Percentiles rank a stretch among this genome's conserved stretches.
phyloP scores from a whole-genome alignment of 2,797 vertebrate species.

The Merluccius polli region DNA sequence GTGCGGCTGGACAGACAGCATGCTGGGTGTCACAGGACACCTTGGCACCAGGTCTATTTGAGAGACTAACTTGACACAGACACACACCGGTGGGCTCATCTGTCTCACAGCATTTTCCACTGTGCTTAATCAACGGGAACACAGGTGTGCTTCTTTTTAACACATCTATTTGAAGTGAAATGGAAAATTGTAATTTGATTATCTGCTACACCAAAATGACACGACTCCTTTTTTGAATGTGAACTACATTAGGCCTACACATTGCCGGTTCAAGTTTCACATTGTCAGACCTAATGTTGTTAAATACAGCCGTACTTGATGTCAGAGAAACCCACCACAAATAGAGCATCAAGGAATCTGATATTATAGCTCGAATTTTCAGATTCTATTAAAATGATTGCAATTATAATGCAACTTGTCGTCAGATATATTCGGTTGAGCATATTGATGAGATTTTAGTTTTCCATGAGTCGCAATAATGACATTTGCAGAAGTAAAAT shows the following conservation, averaged over 20 bases:
- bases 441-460: background rate
- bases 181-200: background rate
- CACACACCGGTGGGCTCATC: background rate
- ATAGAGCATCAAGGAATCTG: background rate
- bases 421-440: background rate
- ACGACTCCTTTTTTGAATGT: too few relatives aligned
- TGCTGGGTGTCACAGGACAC: slow-evolving; percentile 15
- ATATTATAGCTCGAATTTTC: background rate
- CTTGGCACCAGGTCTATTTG: slow-evolving; percentile 15
- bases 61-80: slow-evolving; percentile 16
- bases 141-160: background rate
- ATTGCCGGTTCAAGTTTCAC: background rate
- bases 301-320: background rate
- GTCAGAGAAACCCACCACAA: too few relatives aligned
- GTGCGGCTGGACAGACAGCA: slow-evolving; percentile 6
- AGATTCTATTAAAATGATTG: background rate
- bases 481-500: background rate
- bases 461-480: background rate
- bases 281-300: background rate
- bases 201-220: background rate
- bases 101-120: slow-evolving; percentile 20
- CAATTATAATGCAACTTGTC: too few relatives aligned
- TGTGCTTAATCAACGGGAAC: background rate
- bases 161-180: background rate
- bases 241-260: too few relatives aligned